These are phyloP conservation scores for Bombus breviceps DNA, from an alignment of 1,140 invertebrate species.

Conservation along the genomic window DNA sequence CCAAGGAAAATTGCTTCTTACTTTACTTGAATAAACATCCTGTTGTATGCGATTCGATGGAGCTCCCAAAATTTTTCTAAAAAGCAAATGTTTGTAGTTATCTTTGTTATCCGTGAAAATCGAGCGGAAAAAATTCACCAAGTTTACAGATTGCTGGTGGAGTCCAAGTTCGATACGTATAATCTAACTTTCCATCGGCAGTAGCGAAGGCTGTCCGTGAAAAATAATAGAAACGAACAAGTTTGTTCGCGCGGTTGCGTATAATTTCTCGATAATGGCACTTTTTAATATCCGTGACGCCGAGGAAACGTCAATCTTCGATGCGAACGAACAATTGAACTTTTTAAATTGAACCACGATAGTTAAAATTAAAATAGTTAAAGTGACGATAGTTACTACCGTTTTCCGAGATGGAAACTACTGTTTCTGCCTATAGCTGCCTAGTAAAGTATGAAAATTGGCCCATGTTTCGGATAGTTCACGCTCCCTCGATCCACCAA, in stretches of 20 bases:
- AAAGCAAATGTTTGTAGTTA: too few species aligned
- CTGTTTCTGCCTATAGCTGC: not conserved
- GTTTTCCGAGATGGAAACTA: not conserved
- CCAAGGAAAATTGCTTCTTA: not conserved
- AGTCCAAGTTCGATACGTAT: not conserved
- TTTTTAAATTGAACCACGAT: not conserved
- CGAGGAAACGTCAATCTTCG: not conserved
- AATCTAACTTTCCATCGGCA: not conserved
- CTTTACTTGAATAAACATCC: not conserved
- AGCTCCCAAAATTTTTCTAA: not conserved
- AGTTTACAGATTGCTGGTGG: not conserved
- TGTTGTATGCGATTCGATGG: not conserved
- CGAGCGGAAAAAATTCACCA: not conserved
- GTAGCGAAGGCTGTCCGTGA: not conserved
- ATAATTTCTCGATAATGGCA: slow-evolving; percentile 22
- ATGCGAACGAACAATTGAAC: not conserved
- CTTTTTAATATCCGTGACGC: not conserved
- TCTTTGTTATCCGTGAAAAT: not conserved
- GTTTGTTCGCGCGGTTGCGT: not conserved
- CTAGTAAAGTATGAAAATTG: slow-evolving; percentile 82
- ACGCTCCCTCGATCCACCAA: slow-evolving; percentile 12
- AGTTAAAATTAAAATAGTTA: too few species aligned
- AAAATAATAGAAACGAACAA: slow-evolving; percentile 17
- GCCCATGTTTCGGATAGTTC: slow-evolving; percentile 72
- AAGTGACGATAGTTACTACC: slow-evolving; percentile 22